Evolutionary conservation across 1,140 invertebrate species (phyloP), one percentile per base, ranked within the genome.

Genomic region (Drosophila suzukii): DNA sequence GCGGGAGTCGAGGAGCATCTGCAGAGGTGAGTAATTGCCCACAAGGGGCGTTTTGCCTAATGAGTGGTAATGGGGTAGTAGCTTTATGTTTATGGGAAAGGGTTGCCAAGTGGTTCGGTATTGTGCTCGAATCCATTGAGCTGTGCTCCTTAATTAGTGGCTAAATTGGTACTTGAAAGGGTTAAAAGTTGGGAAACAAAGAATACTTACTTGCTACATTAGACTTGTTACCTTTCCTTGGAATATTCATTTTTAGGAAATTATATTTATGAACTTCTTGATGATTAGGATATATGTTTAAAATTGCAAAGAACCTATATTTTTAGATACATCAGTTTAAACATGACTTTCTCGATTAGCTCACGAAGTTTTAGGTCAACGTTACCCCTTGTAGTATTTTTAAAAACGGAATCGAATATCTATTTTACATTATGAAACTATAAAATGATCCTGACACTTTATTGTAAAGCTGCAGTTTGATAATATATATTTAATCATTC

Each of bases 11-110:
- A 91, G 62, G 88, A 91, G 57, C 91, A 92, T 72, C 55, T 92
- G 43, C 91, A 92, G 66, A 91, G 91, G 91, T 92, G 67, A 92
- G 91, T 92, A 13, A 66, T 68, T 68, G 65, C 30, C 65, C 65
- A 30, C 51, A 71, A 71, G 3, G 44, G 67, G 51, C n/a, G 11
- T 68, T 65, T 36, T 20, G 13, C 36, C 24, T 65, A 62, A 65
- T 43, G 34, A 53, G 32, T 34, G 8, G 8, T 10, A 34, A 34
- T 10, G 32, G 65, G 65, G 20, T 46, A 44, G 61, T 20, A 20
- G 20, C 20, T 2, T 20, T 20, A 20, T 20, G 2, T 20, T 0
- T 20, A 20, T 27, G 27, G 12, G 1, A n/a, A 55, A 57, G 65
- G 67, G 67, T 71, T 58, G 65, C 66, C 53, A 71, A 71, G 65